Base-by-base conservation (phyloP, 2,113 vertebrate genomes). In the Bufo bufo region DNA sequence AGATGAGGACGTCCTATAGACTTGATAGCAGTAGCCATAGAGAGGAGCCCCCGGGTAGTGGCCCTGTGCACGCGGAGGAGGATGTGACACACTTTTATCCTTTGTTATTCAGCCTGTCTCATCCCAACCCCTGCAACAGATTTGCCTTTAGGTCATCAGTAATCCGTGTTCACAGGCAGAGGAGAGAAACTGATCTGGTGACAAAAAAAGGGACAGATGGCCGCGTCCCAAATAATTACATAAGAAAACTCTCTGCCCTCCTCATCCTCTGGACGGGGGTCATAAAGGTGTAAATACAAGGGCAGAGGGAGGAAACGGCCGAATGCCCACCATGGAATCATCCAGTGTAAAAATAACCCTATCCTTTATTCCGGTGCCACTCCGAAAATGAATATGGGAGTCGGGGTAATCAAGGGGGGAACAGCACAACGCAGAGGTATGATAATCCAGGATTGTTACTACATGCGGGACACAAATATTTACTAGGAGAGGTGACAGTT, bases 121-220 rank as follows among this genome's bases (percentile, higher is more conserved):
- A 69, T 86, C 85, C 74, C 85, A 52, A 50, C 59, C 85, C 75
- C 23, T 66, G 85, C 85, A 63, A 66, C 75, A 79, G 85, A 86
- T 86, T 86, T 86, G 85, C 75, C 85, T 86, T 69, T 79, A 66
- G 85, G 85, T 86, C 85, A 86, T 86, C 77, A 43, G 75, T 86
- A 86, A 86, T 86, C 85, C 85, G 2, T 69, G 75, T 79, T 69
- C 59, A n/a, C 75, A 79, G 50, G 49, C 49, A 79, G 50, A 78
- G 75, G 74, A 66, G 74, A 47, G 56, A 52, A 63, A 77, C 10
- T 7, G 75, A 86, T 86, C 85, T 77, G 61, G 85, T 86, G 78
- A 86, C 85, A 80, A 66, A 47, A 43, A 79, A 56, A 47, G 72
- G 72, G 75, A 86, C 85, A 86, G 85, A 86, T 86, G 85, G 85